Conservation (phyloP, 2,888 invertebrate genomes). For the Gymnocheta viridis region DNA sequence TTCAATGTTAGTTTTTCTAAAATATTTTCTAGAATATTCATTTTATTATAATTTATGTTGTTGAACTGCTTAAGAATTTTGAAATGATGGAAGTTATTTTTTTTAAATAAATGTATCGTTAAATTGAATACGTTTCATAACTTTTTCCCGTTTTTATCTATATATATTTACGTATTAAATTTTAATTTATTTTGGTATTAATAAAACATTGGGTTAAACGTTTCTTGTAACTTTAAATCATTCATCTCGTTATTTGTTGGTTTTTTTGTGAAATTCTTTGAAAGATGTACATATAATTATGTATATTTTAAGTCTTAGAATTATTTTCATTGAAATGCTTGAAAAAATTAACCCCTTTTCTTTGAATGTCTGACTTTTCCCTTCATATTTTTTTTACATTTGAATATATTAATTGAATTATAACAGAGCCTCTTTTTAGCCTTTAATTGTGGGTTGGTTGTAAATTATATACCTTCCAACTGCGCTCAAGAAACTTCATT, state of each 20-base stretch:
- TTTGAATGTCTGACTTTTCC: too few species aligned
- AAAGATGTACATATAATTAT: too few species aligned
- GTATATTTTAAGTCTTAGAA: too few species aligned
- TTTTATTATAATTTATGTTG: conserved; percentile 19
- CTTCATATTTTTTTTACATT: too few species aligned
- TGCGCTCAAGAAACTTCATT: too few species aligned
- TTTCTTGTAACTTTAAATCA: neutral
- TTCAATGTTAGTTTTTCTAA: neutral
- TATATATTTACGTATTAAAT: neutral
- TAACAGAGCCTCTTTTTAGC: too few species aligned
- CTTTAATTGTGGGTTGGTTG: too few species aligned
- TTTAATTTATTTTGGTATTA: neutral
- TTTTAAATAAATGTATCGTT: conserved; percentile 20
- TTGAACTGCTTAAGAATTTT: conserved; percentile 4
- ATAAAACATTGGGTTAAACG: neutral
- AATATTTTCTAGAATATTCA: neutral
- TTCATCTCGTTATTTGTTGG: neutral
- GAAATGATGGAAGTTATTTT: neutral
- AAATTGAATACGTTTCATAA: conserved; percentile 14
- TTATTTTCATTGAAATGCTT: too few species aligned
- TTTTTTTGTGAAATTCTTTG: too few species aligned
- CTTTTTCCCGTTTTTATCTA: neutral
- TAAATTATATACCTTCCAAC: too few species aligned
- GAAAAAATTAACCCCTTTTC: too few species aligned
- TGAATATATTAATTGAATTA: too few species aligned